Base-by-base conservation (phyloP, 2,888 invertebrate genomes). In the Panzeria rudis region DNA sequence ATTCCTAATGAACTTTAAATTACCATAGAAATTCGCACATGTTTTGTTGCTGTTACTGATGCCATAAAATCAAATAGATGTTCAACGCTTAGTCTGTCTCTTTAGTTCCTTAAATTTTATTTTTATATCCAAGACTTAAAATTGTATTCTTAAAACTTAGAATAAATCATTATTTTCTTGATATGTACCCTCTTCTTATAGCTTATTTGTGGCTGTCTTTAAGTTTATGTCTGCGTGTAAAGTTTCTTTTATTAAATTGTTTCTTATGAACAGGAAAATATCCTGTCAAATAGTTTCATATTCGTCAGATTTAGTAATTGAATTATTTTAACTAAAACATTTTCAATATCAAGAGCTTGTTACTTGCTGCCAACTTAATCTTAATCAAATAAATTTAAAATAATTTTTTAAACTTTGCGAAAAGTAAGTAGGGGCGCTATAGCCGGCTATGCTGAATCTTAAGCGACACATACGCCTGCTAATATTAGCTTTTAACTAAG, bases 231-330 rank as follows among this genome's bases (percentile, higher is more conserved):
- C 32, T 66, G 50, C 7, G 13, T 32, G 13, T 2, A 17, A 29
- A 5, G 15, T 41, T 64, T 64, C n/a, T 3, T n/a, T 7, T 64
- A 20, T 17, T n/a, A 47, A 17, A n/a, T 47, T 47, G 8, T 23
- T 20, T 52, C 15, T 8, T 29, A 25, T 8, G 47, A 47, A 47
- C n/a, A 50, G 66, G 17, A 47, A 66, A 66, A 47, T 7, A 20
- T 20, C 35, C 35, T 23, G 44, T 35, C 35, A 17, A 69, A 38
- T 7, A 11, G 9, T 61, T 59, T 47, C 11, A 44, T 23, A 56
- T 41, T 20, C 47, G 32, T 47, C 32, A 20, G 44, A 29, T 61
- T 59, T 59, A 35, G 8, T 35, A 72, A 47, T 59, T 32, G 59
- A 59, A 59, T 59, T 54, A 23, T 25, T 20, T 29, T 13, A 5